These are phyloP conservation scores for Drosophila subpulchrella DNA, from an alignment of 1,140 invertebrate genomes.

Conservation along the genomic window DNA sequence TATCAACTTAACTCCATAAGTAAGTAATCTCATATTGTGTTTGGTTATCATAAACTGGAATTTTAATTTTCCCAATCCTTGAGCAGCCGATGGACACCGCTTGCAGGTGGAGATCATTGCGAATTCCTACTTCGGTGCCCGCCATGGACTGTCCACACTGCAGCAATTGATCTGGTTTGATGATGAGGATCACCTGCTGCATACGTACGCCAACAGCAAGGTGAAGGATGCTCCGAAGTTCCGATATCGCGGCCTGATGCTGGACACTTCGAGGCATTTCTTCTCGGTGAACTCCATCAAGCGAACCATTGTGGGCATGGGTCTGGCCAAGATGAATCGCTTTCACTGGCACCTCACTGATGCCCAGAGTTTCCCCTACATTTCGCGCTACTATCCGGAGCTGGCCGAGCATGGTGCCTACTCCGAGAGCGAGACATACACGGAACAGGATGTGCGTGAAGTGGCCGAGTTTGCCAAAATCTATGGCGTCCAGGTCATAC, in stretches of 20 bases:
- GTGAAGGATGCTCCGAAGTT: slow-evolving; percentile 87
- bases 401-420: slow-evolving; percentile 91
- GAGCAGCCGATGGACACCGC: slow-evolving; percentile 83
- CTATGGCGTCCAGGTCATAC: slow-evolving; percentile 88
- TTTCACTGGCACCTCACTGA: slow-evolving; percentile 95
- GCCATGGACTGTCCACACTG: slow-evolving; percentile 92
- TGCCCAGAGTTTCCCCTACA: slow-evolving; percentile 92
- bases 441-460: slow-evolving; percentile 87
- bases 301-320: slow-evolving; percentile 91
- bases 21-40: slow-evolving; percentile 41
- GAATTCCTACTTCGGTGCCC: slow-evolving; percentile 90
- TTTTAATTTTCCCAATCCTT: neutral
- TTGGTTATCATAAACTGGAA: neutral
- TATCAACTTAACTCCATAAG: slow-evolving; percentile 88
- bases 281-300: slow-evolving; percentile 89
- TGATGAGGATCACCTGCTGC: slow-evolving; percentile 87
- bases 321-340: slow-evolving; percentile 92
- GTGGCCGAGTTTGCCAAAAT: slow-evolving; percentile 88
- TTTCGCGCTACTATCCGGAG: slow-evolving; percentile 88
- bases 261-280: slow-evolving; percentile 92
- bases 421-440: slow-evolving; percentile 89
- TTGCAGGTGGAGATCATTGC: slow-evolving; percentile 88
- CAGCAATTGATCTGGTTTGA: slow-evolving; percentile 92
- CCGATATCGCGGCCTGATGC: slow-evolving; percentile 89
- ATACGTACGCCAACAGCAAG: slow-evolving; percentile 86